A percentile compares a stretch with the other conserved stretches of the same genome.
phyloP scores from a whole-genome alignment of 2,888 invertebrate genomes.

The Nomada hirtipes region DNA sequence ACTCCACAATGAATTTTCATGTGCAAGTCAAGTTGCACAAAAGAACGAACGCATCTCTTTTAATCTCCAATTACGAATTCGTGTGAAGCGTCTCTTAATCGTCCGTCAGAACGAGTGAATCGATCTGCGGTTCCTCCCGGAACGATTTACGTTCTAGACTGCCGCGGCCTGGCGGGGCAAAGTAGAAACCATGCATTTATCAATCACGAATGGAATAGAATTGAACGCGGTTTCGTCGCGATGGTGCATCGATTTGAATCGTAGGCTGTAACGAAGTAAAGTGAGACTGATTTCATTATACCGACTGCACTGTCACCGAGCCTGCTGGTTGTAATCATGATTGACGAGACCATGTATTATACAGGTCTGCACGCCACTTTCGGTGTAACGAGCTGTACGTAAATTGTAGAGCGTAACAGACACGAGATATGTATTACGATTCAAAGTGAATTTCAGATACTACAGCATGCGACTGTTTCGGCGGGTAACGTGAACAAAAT shows the following conservation, averaged over 20 bases:
- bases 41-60: constrained; percentile 12
- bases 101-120: not conserved
- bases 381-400: constrained; percentile 47
- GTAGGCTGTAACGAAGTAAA: constrained; percentile 42
- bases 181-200: constrained; percentile 21
- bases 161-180: too few relatives aligned
- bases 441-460: not conserved
- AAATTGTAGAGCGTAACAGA: constrained; percentile 29
- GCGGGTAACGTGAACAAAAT: not conserved
- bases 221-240: constrained; percentile 45
- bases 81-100: constrained; percentile 20
- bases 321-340: constrained; percentile 67
- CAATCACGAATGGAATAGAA: constrained; percentile 17
- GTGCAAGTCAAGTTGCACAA: not conserved
- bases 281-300: constrained; percentile 66
- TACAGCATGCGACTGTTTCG: not conserved
- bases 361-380: constrained; percentile 55
- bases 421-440: not conserved
- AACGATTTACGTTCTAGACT: not conserved
- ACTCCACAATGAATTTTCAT: not conserved
- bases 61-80: constrained; percentile 33
- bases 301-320: constrained; percentile 52
- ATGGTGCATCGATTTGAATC: constrained; percentile 35
- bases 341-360: constrained; percentile 70
- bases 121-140: not conserved